phyloP scores from a whole-genome alignment of 2,888 invertebrate species.

The Dasysyrphus tricinctus region DNA sequence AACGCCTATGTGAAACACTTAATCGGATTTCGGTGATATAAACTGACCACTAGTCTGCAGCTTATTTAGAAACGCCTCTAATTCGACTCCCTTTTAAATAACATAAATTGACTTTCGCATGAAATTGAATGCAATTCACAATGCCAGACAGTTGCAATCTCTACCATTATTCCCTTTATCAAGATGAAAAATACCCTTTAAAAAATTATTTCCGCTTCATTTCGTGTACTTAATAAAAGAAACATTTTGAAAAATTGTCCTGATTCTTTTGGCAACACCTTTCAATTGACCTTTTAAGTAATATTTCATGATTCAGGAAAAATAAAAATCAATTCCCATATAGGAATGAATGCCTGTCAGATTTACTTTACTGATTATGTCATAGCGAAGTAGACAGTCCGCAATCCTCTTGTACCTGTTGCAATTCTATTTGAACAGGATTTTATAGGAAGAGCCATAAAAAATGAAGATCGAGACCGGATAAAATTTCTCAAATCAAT shows the following conservation, averaged over 20 bases:
- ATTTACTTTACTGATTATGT: conserved; percentile 45
- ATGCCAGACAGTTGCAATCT: conserved; percentile 31
- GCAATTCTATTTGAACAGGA: conserved; percentile 59
- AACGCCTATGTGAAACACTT: conserved; percentile 37
- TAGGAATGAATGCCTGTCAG: neutral
- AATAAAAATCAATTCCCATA: conserved; percentile 28
- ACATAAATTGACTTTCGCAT: conserved; percentile 18
- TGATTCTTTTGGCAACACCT: conserved; percentile 58
- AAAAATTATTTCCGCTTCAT: conserved; percentile 36
- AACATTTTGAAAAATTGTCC: conserved; percentile 58
- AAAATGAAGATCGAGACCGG: conserved; percentile 33
- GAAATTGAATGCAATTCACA: neutral
- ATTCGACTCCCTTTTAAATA: neutral
- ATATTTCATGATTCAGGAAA: conserved; percentile 2
- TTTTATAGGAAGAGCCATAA: conserved; percentile 30
- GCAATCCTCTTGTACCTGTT: conserved; percentile 64
- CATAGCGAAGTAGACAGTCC: conserved; percentile 17
- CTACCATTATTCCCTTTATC: neutral
- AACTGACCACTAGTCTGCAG: conserved; percentile 56
- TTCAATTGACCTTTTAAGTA: neutral
- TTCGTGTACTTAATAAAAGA: conserved; percentile 18
- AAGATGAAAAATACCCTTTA: neutral
- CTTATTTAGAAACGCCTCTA: conserved; percentile 49
- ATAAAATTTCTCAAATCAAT: conserved; percentile 58
- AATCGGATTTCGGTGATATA: conserved; percentile 55